Base-by-base conservation (phyloP, 2,797 vertebrate genomes). In the Xiphophorus birchmanni region DNA sequence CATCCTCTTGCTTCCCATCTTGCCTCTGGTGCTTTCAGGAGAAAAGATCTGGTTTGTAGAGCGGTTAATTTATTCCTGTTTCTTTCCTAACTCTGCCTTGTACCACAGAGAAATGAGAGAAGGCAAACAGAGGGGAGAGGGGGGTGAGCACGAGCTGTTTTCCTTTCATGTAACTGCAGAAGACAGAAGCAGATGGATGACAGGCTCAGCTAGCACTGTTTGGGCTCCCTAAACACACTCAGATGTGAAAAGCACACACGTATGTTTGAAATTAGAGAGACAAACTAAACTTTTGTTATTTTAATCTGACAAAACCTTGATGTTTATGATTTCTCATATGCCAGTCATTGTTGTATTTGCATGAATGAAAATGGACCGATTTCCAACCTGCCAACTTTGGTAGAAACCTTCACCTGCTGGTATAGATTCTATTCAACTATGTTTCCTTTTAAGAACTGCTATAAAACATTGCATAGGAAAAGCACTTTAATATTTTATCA, bases 21-120 rank as follows among this genome's bases (percentile, higher is more conserved):
- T 67, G 79, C 47, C 87, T 77, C 86, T 89, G 83, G 82, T 80
- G 54, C 76, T 87, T 89, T 78, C 37, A 80, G 79, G 42, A 72
- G 84, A 78, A 74, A 63, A 88, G 73, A 77, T 74, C 75, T n/a
- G 42, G 84, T 81, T 85, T 74, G 77, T 78, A 74, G 83, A 87
- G 74, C 72, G 73, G 80, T 91, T 93, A 87, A 93, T 92, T 82
- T 93, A 94, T 92, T 91, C 90, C 79, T 92, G 84, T 92, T 93
- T 90, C 84, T 92, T 86, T 89, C 85, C 84, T 63, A 81, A 80
- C 84, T 84, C 88, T 89, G 80, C 88, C 74, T 79, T 65, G 82
- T 78, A 87, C 88, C 75, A 63, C 67, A 9, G 84, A 91, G 80
- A 87, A 83, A 83, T 81, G 88, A 80, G 80, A 80, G 87, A 80